A percentile compares a stretch with the other conserved stretches of the same genome.
These are phyloP conservation scores for Sclerurus mexicanus DNA, from an alignment of 2,113 vertebrate genomes.

Conservation along the genomic window DNA sequence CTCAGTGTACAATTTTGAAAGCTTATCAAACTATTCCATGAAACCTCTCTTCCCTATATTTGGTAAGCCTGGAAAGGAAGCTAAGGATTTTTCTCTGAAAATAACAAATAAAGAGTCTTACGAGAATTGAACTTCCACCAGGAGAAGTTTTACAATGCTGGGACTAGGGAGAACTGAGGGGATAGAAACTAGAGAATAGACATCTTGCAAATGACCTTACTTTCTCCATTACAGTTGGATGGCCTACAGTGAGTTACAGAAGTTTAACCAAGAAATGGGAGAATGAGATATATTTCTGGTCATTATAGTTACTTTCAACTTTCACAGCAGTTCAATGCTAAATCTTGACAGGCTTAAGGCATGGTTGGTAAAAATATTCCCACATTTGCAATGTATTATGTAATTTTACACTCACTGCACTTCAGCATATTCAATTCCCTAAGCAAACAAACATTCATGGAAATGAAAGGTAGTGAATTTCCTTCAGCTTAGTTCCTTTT, in stretches of 20 bases:
- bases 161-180: background rate
- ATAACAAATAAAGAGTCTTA: background rate
- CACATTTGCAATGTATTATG: background rate
- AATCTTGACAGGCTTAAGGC: background rate
- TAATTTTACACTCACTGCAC: background rate
- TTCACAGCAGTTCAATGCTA: background rate
- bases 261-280: background rate
- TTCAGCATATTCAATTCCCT: background rate
- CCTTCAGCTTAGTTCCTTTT: background rate
- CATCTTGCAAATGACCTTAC: background rate
- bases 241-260: background rate
- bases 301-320: background rate
- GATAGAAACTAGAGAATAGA: rapidly evolving
- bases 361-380: conserved; percentile 5
- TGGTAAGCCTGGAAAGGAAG: background rate
- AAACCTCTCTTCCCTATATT: background rate
- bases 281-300: background rate
- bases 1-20: background rate
- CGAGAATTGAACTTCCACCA: background rate
- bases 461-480: background rate
- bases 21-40: background rate
- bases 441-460: conserved; percentile 9
- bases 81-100: background rate
- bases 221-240: background rate
- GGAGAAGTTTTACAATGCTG: background rate